These are phyloP conservation scores for Thalassarche chlororhynchos DNA, from an alignment of 2,113 vertebrate species.

Conservation along the genomic window DNA sequence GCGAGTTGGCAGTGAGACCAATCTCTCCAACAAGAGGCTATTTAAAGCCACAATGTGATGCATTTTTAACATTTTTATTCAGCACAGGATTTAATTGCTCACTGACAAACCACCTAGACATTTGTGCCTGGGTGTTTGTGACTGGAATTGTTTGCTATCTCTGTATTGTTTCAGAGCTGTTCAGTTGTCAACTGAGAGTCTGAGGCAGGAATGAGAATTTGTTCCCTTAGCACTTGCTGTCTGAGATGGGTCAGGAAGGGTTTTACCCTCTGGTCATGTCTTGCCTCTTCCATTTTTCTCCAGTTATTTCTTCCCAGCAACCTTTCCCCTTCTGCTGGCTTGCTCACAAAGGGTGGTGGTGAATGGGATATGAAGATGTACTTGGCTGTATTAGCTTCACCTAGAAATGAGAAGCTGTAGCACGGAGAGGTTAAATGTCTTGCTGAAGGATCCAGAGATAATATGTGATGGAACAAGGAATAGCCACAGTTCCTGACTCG, in stretches of 20 bases:
- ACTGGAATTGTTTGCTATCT: slow-evolving; percentile 44
- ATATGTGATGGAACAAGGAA: background rate
- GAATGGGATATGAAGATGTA: background rate
- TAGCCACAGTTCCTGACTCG: background rate
- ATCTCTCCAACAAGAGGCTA: slow-evolving; percentile 57
- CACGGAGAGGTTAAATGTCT: background rate
- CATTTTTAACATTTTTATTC: slow-evolving; percentile 74
- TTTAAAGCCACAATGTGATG: slow-evolving; percentile 64
- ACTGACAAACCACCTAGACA: slow-evolving; percentile 54
- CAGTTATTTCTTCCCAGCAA: background rate
- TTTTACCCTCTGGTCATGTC: background rate
- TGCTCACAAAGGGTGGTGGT: background rate
- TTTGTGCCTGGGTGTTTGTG: slow-evolving; percentile 37
- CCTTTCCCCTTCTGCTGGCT: background rate
- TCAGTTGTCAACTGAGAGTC: background rate
- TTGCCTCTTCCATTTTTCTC: background rate
- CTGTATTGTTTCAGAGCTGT: background rate
- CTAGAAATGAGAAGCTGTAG: background rate
- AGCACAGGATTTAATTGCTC: slow-evolving; percentile 55
- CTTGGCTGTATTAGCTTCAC: background rate
- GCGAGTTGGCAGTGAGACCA: slow-evolving; percentile 12
- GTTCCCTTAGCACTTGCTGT: background rate
- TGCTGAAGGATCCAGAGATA: background rate
- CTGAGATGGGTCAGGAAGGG: background rate
- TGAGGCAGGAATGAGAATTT: background rate